phyloP scores from a whole-genome alignment of 2,888 invertebrate species.

The Pterostichus madidus region DNA sequence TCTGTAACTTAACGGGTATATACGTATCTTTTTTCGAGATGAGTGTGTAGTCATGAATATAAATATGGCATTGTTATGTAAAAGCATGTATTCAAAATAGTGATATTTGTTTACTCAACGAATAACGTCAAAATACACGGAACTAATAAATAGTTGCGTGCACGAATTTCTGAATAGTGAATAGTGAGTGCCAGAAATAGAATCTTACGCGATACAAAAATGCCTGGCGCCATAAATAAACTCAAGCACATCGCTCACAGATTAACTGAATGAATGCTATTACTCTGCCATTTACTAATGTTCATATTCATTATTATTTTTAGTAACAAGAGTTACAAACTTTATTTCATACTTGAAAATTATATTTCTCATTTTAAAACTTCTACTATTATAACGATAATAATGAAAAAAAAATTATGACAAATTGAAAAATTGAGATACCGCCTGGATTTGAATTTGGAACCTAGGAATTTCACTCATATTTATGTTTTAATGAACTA shows the following conservation, averaged over 20 bases:
- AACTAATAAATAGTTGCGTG: conserved; percentile 60
- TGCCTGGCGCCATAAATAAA: conserved; percentile 39
- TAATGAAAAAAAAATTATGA: no score
- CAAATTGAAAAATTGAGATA: no score
- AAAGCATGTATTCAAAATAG: not conserved
- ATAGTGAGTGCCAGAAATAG: conserved; percentile 56
- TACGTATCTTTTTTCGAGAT: no score
- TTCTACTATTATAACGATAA: no score
- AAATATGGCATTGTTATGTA: no score
- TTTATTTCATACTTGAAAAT: no score
- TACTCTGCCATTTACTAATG: conserved; percentile 37
- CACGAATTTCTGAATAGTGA: conserved; percentile 55
- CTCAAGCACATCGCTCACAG: conserved; percentile 45
- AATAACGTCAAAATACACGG: conserved; percentile 45
- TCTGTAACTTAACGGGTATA: no score
- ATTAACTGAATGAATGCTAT: conserved; percentile 57
- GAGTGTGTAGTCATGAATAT: no score
- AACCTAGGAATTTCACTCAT: no score
- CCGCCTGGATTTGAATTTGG: no score
- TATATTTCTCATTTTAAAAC: no score
- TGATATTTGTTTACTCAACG: conserved; percentile 3
- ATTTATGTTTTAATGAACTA: no score
- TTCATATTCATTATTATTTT: conserved; percentile 34
- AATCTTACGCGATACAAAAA: conserved; percentile 59
- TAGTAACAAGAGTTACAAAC: not conserved